phyloP scores from a whole-genome alignment of 2,797 vertebrate genomes.

The Acestrorhynchus altus region DNA sequence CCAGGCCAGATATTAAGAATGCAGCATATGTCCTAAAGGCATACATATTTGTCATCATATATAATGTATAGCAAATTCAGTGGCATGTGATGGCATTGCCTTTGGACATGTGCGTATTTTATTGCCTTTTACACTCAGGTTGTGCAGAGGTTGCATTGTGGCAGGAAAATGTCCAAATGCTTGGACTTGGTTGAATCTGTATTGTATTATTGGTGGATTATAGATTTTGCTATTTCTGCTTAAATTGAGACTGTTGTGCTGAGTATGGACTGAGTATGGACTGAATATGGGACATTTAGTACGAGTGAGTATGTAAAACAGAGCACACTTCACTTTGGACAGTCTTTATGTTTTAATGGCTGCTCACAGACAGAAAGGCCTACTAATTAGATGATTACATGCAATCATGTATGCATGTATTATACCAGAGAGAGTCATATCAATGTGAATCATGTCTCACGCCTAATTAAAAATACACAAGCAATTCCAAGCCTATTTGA shows the following conservation, averaged over 20 bases:
- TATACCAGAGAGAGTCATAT: background rate
- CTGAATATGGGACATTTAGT: too few species aligned
- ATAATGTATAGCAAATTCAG: too few species aligned
- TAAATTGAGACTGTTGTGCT: too few species aligned
- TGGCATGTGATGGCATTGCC: background rate
- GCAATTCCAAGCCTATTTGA: constrained; percentile 6
- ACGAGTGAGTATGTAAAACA: background rate
- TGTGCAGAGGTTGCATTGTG: background rate
- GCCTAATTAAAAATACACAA: background rate
- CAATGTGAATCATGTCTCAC: background rate
- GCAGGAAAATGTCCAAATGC: background rate
- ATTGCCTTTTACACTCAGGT: background rate
- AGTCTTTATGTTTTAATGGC: background rate
- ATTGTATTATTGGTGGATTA: background rate
- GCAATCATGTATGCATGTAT: background rate
- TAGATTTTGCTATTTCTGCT: too few species aligned
- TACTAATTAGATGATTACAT: constrained; percentile 2
- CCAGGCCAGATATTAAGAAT: too few species aligned
- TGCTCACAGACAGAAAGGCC: background rate
- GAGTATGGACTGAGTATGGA: too few species aligned
- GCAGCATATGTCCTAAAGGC: background rate
- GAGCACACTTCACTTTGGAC: background rate
- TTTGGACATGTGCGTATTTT: background rate
- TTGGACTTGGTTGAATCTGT: background rate
- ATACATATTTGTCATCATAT: too few species aligned